phyloP scores from a whole-genome alignment of 2,113 vertebrate genomes.

The Pogonocichla stellata region DNA sequence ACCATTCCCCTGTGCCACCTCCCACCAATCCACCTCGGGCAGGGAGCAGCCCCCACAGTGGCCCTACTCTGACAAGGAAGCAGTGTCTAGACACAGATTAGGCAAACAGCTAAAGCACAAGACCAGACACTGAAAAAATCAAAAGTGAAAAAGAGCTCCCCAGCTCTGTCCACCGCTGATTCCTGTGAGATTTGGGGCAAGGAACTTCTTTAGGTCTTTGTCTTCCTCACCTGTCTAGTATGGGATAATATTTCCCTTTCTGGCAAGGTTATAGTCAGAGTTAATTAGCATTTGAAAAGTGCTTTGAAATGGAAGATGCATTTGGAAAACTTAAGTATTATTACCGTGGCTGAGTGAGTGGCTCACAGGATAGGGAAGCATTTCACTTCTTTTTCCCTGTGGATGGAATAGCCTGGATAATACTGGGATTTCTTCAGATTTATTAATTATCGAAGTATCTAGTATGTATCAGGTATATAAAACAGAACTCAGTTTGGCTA shows the following conservation, averaged over 20 bases:
- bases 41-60: neutral
- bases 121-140: neutral
- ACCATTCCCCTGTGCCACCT: neutral
- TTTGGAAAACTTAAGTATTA: constrained; percentile 32
- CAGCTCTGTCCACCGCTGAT: neutral
- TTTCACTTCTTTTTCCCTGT: neutral
- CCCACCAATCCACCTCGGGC: accelerated
- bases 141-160: neutral
- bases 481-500: neutral
- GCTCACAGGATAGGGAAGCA: neutral
- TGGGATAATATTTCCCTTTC: constrained; percentile 43
- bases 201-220: neutral
- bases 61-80: neutral
- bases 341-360: neutral
- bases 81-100: neutral
- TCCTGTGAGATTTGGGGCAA: neutral
- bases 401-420: neutral
- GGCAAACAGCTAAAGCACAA: neutral
- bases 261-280: neutral
- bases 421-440: neutral
- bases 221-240: neutral
- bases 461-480: neutral
- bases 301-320: constrained; percentile 49
- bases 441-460: neutral
- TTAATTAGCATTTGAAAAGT: constrained; percentile 47